Evolutionary conservation across 1,140 invertebrate species (phyloP), one percentile per base, ranked within the genome.

Genomic region (Apis mellifera): DNA sequence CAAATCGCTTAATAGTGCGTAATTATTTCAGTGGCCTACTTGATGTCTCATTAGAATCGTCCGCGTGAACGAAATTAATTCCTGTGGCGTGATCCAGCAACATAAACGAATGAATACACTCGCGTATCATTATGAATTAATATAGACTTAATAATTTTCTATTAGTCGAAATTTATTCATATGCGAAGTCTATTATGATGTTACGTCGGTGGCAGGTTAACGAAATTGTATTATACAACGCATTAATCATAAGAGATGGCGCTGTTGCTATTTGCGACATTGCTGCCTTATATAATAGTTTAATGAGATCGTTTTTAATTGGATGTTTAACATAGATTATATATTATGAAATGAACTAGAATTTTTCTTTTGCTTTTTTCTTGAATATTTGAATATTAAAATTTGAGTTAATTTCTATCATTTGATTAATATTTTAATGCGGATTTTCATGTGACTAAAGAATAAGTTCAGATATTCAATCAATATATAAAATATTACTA

Each of bases 11-110:
- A 86, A 75, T 54, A 75, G 48, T 26, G 74, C 74, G 50, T 83
- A 85, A 83, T 86, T 86, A 77, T 86, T 85, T 85, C 71, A n/a
- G 7, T 73, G 54, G 59, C 65, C 80, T 83, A 86, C 55, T 86
- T 86, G 74, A 15, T 9, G 54, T 21, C 13, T 69, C 70, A 32
- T 82, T 76, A 59, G 42, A 48, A n/a, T 26, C 17, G 7, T 17
- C 17, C 8, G 4, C 9, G 57, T 21, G 15, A 19, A 9, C 19
- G 7, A 57, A 78, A 59, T 32, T 69, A 57, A 42, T 57, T 48
- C 2, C 23, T n/a, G 11, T 3, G 12, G 32, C 9, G 60, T 19
- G 12, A 66, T n/a, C 5, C 11, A 2, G 5, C 21, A n/a, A 48
- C 32, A 32, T 42, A 19, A n/a, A 8, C 13, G 32, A 17, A 48